Percentiles rank a stretch among this genome's conserved stretches.
These are phyloP conservation scores for Apodemia hepburni DNA, from an alignment of 2,888 invertebrate species.

Conservation along the genomic window DNA sequence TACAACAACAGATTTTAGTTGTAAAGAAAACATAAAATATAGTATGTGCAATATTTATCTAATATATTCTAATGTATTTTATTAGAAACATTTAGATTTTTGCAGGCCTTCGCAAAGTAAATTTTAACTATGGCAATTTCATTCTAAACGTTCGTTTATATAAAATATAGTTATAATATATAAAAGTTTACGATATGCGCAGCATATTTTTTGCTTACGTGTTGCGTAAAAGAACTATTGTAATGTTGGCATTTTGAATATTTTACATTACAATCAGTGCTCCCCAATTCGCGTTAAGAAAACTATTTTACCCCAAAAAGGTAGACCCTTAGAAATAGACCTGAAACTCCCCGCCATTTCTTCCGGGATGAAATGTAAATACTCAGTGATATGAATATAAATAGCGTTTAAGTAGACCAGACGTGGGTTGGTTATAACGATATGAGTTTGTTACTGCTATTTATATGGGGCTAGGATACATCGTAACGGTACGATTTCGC, in stretches of 20 bases:
- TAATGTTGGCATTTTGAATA: background rate
- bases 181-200: too few relatives aligned
- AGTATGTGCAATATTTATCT: too few relatives aligned
- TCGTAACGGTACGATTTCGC: background rate
- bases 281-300: conserved; percentile 8
- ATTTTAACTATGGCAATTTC: too few relatives aligned
- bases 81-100: too few relatives aligned
- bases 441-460: conserved; percentile 35
- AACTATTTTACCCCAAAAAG: conserved; percentile 13
- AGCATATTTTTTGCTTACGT: too few relatives aligned
- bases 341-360: conserved; percentile 4
- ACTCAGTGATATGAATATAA: conserved; percentile 76
- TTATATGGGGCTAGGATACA: conserved; percentile 12
- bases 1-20: too few relatives aligned
- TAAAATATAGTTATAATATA: too few relatives aligned
- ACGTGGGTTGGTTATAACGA: conserved; percentile 43
- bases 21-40: too few relatives aligned
- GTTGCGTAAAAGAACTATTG: too few relatives aligned
- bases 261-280: conserved; percentile 9
- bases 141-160: too few relatives aligned
- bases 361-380: conserved; percentile 69
- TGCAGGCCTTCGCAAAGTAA: too few relatives aligned
- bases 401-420: conserved; percentile 65
- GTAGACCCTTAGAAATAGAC: conserved; percentile 4
- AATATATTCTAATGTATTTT: too few relatives aligned